These are phyloP conservation scores for Chironomus striatipennis DNA, from an alignment of 1,140 invertebrate species.

Conservation along the genomic window DNA sequence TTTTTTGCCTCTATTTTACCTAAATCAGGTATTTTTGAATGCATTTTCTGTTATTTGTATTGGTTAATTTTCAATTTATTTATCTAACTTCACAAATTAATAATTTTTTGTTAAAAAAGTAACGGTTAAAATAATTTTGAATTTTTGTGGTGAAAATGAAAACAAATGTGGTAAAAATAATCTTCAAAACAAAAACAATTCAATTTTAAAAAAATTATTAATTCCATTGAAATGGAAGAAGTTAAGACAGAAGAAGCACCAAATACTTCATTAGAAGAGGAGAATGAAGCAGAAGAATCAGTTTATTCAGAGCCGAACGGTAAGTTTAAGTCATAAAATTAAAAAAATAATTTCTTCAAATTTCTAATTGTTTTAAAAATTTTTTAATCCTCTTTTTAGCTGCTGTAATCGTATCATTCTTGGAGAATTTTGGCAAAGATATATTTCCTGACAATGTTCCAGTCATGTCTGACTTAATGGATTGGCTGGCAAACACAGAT, in stretches of 20 bases:
- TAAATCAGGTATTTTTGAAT: too few relatives aligned
- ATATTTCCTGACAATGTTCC: not conserved
- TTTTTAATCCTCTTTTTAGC: not conserved
- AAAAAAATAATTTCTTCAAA: not conserved
- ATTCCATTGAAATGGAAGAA: not conserved
- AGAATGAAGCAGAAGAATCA: constrained; percentile 4
- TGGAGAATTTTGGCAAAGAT: not conserved
- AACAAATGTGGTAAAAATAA: too few relatives aligned
- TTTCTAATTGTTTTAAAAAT: not conserved
- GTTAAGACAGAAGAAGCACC: not conserved
- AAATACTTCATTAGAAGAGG: not conserved
- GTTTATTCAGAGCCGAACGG: not conserved
- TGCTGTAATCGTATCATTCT: constrained; percentile 4
- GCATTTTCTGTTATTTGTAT: too few relatives aligned
- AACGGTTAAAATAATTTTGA: too few relatives aligned
- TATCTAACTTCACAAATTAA: too few relatives aligned
- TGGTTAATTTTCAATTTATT: too few relatives aligned
- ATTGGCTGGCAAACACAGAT: constrained; percentile 30
- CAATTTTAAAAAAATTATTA: too few relatives aligned
- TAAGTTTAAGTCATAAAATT: not conserved
- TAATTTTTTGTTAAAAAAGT: too few relatives aligned
- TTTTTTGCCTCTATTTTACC: too few relatives aligned
- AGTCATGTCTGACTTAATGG: constrained; percentile 1
- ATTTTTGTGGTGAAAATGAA: too few relatives aligned
- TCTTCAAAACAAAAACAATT: too few relatives aligned